Evolutionary conservation across 2,113 vertebrate genomes (phyloP), one percentile per base, ranked within the genome.

Genomic region (Cynoglossus semilaevis): DNA sequence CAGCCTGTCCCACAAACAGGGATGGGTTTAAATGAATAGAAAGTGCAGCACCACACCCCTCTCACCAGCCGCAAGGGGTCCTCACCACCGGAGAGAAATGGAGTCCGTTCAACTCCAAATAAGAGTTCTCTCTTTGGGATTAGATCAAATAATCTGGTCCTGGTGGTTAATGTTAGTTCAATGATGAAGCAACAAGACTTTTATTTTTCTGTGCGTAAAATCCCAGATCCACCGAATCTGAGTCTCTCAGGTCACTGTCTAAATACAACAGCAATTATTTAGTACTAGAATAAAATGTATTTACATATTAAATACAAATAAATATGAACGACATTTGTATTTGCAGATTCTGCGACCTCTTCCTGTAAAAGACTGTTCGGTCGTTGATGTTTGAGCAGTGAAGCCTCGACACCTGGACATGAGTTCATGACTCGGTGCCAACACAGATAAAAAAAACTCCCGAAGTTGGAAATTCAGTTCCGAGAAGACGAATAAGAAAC

Each of bases 21-120:
- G 87, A 89, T 88, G 89, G 85, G 83, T 90, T 86, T 89, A 91
- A 92, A 83, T 72, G 83, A 84, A 75, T 55, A 70, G 49, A 61
- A 67, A 74, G 74, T 40, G 64, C 60, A 78, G 90, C 85, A 90
- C 93, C 94, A 94, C 93, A 93, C 93, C 94, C 92, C 92, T 92
- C 76, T 67, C 58, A 81, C 68, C 76, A 49, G 82, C 93, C 94
- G 84, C 94, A 90, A 94, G 95, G 92, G 91, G 94, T 86, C 92
- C 88, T 86, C 88, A 71, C 68, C 82, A 49, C 73, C 80, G 71
- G 13, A 40, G 38, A 60, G 42, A 55, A 46, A 41, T n/a, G 34
- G 29, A 29, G 50, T 50, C 37, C 15, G 44, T 48, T 58, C 16
- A 61, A 56, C 48, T 29, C n/a, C n/a, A n/a, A n/a, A n/a, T n/a